Percentiles rank a stretch among this genome's conserved stretches.
phyloP scores from a whole-genome alignment of 1,140 invertebrate genomes.

The Aphelinus certus region DNA sequence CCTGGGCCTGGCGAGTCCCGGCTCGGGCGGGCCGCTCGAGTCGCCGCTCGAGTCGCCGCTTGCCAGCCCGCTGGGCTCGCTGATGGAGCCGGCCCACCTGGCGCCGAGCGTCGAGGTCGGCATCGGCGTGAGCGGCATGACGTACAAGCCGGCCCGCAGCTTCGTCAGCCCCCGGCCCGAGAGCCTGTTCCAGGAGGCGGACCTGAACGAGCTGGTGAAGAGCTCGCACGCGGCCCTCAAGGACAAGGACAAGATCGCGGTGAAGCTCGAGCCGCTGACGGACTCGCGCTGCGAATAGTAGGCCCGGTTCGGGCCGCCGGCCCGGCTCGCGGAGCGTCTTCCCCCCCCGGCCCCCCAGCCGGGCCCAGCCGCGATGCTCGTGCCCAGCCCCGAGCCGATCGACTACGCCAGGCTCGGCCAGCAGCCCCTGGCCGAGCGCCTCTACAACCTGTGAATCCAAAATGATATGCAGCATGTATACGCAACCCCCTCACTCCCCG shows the following conservation, averaged over 20 bases:
- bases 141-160: conserved; percentile 71
- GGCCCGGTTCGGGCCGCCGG: conserved; percentile 29
- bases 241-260: conserved; percentile 65
- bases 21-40: conserved; percentile 61
- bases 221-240: conserved; percentile 63
- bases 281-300: conserved; percentile 64
- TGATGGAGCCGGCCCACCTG: conserved; percentile 62
- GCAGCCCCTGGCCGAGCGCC: conserved; percentile 35
- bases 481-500: too few relatives aligned
- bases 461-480: neutral
- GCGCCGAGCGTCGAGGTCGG: conserved; percentile 68
- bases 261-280: conserved; percentile 63
- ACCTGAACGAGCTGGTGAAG: conserved; percentile 71
- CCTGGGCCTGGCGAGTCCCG: conserved; percentile 66
- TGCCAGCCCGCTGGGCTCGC: conserved; percentile 64
- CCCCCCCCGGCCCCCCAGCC: conserved; percentile 27
- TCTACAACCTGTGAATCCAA: conserved; percentile 26
- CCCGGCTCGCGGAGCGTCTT: conserved; percentile 30
- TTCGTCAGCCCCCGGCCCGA: conserved; percentile 71
- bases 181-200: conserved; percentile 70
- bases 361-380: neutral
- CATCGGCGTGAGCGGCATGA: conserved; percentile 73
- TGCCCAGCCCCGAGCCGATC: conserved; percentile 23
- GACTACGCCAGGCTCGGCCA: conserved; percentile 32
- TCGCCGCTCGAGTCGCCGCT: conserved; percentile 66